Evolutionary conservation across 2,888 invertebrate species (phyloP), one percentile per base, ranked within the genome.

Genomic region (Tetramorium bicarinatum): DNA sequence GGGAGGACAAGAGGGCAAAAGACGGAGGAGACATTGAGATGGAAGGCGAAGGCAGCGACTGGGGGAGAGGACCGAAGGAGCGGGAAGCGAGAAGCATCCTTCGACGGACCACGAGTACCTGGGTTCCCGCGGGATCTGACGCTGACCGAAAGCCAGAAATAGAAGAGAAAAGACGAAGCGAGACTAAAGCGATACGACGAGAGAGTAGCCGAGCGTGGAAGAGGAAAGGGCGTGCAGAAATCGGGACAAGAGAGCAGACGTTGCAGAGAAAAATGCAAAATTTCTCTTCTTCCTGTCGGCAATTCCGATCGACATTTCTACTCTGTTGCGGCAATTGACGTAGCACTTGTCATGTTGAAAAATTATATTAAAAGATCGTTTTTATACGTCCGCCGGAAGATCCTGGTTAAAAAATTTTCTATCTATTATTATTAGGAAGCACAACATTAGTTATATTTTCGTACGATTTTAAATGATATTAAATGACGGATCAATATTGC

Each of bases 61-160:
- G 54, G 44, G 41, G 47, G n/a, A 8, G 52, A 25, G 34, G 54
- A 18, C 8, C 8, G 29, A 3, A 13, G 18, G 11, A 15, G 67
- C 11, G 56, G 34, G 34, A 47, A 71, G 56, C 52, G 76, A 79
- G 62, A 79, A 86, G 87, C 85, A 89, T 90, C 87, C 89, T 91
- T 85, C 89, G 88, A 79, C 82, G 87, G 83, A 87, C 87, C 89
- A 83, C 88, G 88, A 87, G 86, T 87, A 79, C 75, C 83, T 76
- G 85, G 80, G 77, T 74, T 90, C 91, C 89, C 90, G 86, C 82
- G 90, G 90, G 91, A 91, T 86, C 88, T 83, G 88, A 85, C 87
- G 89, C 89, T 89, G 87, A 89, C 87, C 89, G 89, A 87, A 88
- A 87, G 86, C 85, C 77, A 86, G 82, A 83, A 88, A 89, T 89